Evolutionary conservation across 2,797 vertebrate species (phyloP).

Genomic region (Taenioides sp.): DNA sequence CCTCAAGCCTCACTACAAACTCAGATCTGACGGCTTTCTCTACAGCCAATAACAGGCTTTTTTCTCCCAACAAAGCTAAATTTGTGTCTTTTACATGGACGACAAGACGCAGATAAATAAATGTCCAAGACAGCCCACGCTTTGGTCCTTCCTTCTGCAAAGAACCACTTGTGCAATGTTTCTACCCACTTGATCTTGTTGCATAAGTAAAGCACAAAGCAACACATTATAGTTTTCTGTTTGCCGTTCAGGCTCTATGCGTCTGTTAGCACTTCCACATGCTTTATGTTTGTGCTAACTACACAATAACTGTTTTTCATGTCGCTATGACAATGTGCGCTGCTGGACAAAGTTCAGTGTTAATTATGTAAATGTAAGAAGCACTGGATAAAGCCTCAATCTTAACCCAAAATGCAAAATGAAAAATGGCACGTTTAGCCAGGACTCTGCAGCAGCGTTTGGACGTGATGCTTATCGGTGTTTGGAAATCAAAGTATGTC

Average conservation of each 20-base stretch:
- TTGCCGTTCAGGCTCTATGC: slow-evolving; percentile 11
- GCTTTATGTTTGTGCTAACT: not conserved
- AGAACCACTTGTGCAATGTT: slow-evolving; percentile 52
- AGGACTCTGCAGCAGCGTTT: too few species aligned
- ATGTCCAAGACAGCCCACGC: slow-evolving; percentile 61
- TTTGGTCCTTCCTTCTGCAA: slow-evolving; percentile 45
- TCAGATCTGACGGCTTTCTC: slow-evolving; percentile 1
- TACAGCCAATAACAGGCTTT: not conserved
- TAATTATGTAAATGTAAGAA: not conserved
- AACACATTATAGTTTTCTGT: slow-evolving; percentile 23
- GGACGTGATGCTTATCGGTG: too few species aligned
- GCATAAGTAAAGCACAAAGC: slow-evolving; percentile 51
- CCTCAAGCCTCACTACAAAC: slow-evolving; percentile 4
- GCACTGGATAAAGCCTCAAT: not conserved
- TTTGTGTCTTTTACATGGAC: slow-evolving; percentile 38
- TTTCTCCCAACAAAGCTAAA: not conserved
- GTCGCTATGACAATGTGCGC: not conserved
- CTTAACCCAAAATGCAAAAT: not conserved
- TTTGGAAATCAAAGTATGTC: not conserved
- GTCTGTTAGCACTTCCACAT: not conserved
- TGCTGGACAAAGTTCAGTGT: not conserved
- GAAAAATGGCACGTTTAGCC: too few species aligned
- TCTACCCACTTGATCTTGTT: slow-evolving; percentile 47
- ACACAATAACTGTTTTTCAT: not conserved
- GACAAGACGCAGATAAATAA: slow-evolving; percentile 42